Percentiles rank a stretch among this genome's conserved stretches.
These are phyloP conservation scores for Resseliella maxima DNA, from an alignment of 2,888 invertebrate species.

Conservation along the genomic window DNA sequence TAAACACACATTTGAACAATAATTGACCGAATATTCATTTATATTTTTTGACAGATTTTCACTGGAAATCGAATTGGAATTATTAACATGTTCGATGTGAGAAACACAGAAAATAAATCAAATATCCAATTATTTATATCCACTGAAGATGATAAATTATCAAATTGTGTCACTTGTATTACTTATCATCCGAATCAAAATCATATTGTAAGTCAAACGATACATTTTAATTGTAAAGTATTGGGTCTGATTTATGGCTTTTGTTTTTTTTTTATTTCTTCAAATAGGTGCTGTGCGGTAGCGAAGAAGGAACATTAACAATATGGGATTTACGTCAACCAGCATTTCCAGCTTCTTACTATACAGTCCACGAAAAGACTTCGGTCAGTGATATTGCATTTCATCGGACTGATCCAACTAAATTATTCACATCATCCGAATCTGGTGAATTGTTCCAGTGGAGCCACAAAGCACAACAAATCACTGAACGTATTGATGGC, in stretches of 20 bases:
- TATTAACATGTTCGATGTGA: conserved; percentile 89
- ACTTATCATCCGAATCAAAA: conserved; percentile 88
- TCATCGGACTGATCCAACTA: conserved; percentile 86
- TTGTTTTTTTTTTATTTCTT: not conserved
- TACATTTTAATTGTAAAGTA: not conserved
- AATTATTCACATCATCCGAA: conserved; percentile 82
- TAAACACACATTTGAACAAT: not conserved
- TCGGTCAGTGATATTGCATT: conserved; percentile 87
- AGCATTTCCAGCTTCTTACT: conserved; percentile 82
- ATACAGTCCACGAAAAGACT: conserved; percentile 80
- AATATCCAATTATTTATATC: conserved; percentile 79
- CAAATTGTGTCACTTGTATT: conserved; percentile 77
- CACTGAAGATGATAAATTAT: conserved; percentile 73
- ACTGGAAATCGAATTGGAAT: conserved; percentile 90
- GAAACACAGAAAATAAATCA: conserved; percentile 74
- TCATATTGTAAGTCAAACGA: conserved; percentile 74
- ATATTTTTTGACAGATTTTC: conserved; percentile 71
- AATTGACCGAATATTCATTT: not conserved
- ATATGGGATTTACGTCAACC: conserved; percentile 92
- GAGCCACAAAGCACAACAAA: conserved; percentile 73
- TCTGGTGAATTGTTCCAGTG: conserved; percentile 92
- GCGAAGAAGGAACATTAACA: conserved; percentile 86
- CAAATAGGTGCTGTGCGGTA: conserved; percentile 76
- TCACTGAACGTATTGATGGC: conserved; percentile 54
- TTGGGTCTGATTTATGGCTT: not conserved